Evolutionary conservation across 2,797 vertebrate genomes (phyloP).

Genomic region (Spinus olivaceus): DNA sequence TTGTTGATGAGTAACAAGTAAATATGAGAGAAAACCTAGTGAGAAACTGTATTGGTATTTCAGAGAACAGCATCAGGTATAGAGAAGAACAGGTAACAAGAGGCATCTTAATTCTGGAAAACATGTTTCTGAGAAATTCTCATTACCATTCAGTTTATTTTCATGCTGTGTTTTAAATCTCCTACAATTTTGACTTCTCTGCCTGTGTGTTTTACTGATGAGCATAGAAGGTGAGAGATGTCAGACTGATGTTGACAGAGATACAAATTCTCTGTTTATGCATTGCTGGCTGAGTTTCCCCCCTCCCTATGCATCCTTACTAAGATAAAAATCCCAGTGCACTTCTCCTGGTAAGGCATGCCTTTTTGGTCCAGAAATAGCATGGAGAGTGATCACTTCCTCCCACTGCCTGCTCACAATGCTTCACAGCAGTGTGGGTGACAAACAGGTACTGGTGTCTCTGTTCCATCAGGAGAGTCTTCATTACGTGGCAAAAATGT

Average conservation of each 20-base stretch:
- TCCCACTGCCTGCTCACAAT: not conserved
- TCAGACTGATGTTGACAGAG: not conserved
- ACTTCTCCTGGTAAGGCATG: not conserved
- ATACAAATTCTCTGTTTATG: not conserved
- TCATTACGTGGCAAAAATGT: not conserved
- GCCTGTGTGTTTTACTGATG: not conserved
- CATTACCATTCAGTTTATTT: not conserved
- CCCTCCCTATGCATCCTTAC: not conserved
- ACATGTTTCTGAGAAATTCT: not conserved
- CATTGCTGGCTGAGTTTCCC: not conserved
- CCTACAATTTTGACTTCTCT: not conserved
- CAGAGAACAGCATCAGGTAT: not conserved
- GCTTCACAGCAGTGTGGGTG: not conserved
- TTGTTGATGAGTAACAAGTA: not conserved
- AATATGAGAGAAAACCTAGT: not conserved
- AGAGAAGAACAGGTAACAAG: not conserved
- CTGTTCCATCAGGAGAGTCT: not conserved
- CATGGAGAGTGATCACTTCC: not conserved
- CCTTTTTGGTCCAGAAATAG: not conserved
- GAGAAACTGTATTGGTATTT: not conserved
- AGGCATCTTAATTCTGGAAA: not conserved
- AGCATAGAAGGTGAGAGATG: not conserved
- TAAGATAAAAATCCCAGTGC: not conserved
- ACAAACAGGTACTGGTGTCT: slow-evolving; percentile 3
- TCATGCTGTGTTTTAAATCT: not conserved